A percentile compares a stretch with the other conserved stretches of the same genome.
These are phyloP conservation scores for Sphaerodactylus townsendi DNA, from an alignment of 2,113 vertebrate species.

Conservation along the genomic window DNA sequence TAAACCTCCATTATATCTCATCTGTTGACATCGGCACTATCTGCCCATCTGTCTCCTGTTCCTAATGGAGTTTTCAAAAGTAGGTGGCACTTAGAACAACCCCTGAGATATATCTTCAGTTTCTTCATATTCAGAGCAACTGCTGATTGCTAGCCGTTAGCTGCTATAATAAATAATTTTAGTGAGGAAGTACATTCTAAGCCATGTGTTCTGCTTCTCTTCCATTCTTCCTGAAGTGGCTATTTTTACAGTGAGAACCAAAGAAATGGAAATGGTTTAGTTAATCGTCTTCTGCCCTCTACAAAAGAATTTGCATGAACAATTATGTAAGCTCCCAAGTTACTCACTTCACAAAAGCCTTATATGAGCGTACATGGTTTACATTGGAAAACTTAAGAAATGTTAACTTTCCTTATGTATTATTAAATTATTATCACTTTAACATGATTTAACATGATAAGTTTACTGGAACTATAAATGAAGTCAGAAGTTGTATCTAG, in stretches of 20 bases:
- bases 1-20: constrained; percentile 6
- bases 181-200: not conserved
- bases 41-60: not conserved
- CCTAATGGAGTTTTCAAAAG: constrained; percentile 11
- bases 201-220: not conserved
- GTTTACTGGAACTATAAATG: not conserved
- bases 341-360: not conserved
- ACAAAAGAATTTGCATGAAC: not conserved
- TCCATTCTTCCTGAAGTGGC: not conserved
- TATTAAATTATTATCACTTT: not conserved
- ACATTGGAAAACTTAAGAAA: not conserved
- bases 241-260: not conserved
- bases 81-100: not conserved
- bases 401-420: no score
- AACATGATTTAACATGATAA: not conserved
- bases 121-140: not conserved
- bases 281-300: not conserved
- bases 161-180: not conserved
- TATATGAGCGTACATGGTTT: not conserved
- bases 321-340: not conserved
- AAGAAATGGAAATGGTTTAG: not conserved
- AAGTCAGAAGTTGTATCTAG: not conserved
- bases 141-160: not conserved
- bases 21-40: not conserved
- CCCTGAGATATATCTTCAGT: fast-evolving